A percentile compares a stretch with the other conserved stretches of the same genome.
Evolutionary conservation across 1,140 invertebrate genomes (phyloP).

Genomic region (Colletes latitarsis): DNA sequence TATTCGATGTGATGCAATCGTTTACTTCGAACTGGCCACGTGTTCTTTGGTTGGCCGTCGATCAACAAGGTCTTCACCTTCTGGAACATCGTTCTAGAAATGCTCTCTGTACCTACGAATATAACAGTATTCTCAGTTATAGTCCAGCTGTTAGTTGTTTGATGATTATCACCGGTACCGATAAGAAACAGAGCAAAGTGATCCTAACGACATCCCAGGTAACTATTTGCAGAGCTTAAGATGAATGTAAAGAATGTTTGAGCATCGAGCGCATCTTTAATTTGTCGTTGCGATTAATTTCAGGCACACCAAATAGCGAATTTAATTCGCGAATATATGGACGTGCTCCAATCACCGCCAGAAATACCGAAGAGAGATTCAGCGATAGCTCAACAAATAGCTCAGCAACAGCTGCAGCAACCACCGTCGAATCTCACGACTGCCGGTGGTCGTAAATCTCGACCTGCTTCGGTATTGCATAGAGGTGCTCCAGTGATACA

Average conservation of each 20-base stretch:
- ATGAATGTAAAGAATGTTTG: too few relatives aligned
- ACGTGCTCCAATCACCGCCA: slow-evolving; percentile 84
- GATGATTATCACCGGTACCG: slow-evolving; percentile 94
- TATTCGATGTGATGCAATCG: slow-evolving; percentile 98
- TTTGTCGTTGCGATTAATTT: not conserved
- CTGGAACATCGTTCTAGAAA: slow-evolving; percentile 93
- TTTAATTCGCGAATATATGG: slow-evolving; percentile 95
- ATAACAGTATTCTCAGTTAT: slow-evolving; percentile 92
- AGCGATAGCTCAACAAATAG: slow-evolving; percentile 72
- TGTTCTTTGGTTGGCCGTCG: slow-evolving; percentile 94
- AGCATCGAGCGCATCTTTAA: too few relatives aligned
- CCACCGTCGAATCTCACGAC: slow-evolving; percentile 55
- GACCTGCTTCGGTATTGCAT: slow-evolving; percentile 81
- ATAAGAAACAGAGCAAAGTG: slow-evolving; percentile 95
- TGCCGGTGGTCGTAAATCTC: slow-evolving; percentile 73
- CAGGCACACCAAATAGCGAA: slow-evolving; percentile 97
- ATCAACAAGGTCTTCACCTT: slow-evolving; percentile 95
- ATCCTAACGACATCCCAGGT: slow-evolving; percentile 93
- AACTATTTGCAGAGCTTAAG: slow-evolving; percentile 45
- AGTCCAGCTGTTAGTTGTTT: slow-evolving; percentile 93
- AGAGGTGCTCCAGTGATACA: slow-evolving; percentile 82
- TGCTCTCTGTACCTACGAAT: slow-evolving; percentile 94
- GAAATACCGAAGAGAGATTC: slow-evolving; percentile 77
- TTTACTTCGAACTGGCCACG: slow-evolving; percentile 97
- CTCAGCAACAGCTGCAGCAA: slow-evolving; percentile 69